Conservation (phyloP, 2,113 vertebrate genomes). For the Falco punctatus region DNA sequence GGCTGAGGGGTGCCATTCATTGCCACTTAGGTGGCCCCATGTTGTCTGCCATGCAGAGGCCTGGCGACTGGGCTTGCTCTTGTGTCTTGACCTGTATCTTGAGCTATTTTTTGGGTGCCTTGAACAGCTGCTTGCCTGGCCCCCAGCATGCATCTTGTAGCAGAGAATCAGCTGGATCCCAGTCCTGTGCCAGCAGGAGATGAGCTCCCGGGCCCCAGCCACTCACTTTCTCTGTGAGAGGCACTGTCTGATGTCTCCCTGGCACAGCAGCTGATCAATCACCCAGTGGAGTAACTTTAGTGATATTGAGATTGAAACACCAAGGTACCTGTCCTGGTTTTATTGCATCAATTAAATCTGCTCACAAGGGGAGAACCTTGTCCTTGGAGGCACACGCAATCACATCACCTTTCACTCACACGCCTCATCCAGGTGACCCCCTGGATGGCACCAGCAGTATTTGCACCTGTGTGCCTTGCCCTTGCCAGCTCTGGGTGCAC, state of each 20-base stretch:
- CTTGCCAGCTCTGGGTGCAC: neutral
- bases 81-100: neutral
- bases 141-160: neutral
- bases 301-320: neutral
- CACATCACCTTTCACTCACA: neutral
- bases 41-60: neutral
- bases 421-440: neutral
- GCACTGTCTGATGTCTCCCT: neutral
- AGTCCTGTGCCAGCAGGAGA: accelerated
- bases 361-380: neutral
- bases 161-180: neutral
- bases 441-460: neutral
- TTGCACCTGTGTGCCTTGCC: neutral
- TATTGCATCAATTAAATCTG: neutral
- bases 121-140: neutral
- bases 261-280: neutral
- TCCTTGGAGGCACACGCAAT: neutral
- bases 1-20: too few species aligned
- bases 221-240: neutral
- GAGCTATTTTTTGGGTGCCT: neutral
- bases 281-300: neutral
- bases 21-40: accelerated
- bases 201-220: neutral
- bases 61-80: neutral
- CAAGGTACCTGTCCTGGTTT: neutral